Evolutionary conservation across 2,888 invertebrate species (phyloP), one percentile per base, ranked within the genome.

Genomic region (Druceiella hillmani): DNA sequence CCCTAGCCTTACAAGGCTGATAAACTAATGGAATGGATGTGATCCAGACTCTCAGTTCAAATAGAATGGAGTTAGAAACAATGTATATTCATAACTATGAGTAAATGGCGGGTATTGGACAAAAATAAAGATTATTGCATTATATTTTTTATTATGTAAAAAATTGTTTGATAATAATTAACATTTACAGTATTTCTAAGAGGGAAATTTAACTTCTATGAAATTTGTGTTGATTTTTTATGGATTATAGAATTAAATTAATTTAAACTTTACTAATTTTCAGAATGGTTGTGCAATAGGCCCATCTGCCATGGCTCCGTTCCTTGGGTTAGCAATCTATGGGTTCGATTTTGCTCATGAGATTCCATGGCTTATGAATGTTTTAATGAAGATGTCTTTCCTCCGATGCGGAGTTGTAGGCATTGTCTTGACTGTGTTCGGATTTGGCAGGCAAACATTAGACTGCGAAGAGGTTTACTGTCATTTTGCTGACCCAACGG

Each of bases 271-370:
- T 17, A 30, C 36, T 38, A 40, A 12, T 43, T 67, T 64, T 5
- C 65, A 82, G 82, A 82, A 82, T 46, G 82, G 82, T 14, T 76
- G 78, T 43, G 80, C 79, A 4, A 76, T 82, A 28, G 82, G 80
- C 1, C 81, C 82, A 1, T 59, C 79, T 36, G 59, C 75, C 1
- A 76, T 81, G 26, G 81, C 81, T 1, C 80, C 81, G 0, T 76
- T 80, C 50, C 73, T 81, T 37, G 81, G 82, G 2, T 58, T 82
- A 10, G 81, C 78, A 0, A 75, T 81, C 42, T 82, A 81, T 56
- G 82, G 82, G 0, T 81, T 82, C 47, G 82, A 82, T 56, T 82
- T 81, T 60, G 81, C 82, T 0, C 68, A 73, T 26, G 64, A 75
- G 45, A 79, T 82, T 38, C 75, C 81, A 0, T 57, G 69, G 3